These are phyloP conservation scores for Eupristina koningsbergeri DNA, from an alignment of 1,140 invertebrate genomes.

Conservation along the genomic window DNA sequence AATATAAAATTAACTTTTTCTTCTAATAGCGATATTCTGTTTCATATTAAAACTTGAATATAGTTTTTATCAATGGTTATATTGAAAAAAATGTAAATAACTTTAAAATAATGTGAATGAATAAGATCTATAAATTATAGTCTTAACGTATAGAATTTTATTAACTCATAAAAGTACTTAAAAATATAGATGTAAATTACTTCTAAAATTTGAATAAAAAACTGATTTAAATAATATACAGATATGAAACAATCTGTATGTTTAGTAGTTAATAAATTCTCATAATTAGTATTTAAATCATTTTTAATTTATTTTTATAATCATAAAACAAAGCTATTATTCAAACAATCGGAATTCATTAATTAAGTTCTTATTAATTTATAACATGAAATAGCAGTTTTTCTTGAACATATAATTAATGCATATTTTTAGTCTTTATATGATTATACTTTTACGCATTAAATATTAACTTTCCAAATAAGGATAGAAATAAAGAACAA, in stretches of 20 bases:
- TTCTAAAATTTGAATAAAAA: too few relatives aligned
- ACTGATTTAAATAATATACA: too few relatives aligned
- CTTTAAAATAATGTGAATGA: too few relatives aligned
- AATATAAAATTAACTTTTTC: too few relatives aligned
- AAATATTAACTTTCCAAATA: neutral
- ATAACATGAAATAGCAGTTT: neutral
- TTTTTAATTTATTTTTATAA: neutral
- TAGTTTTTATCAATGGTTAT: too few relatives aligned
- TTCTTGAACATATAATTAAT: neutral
- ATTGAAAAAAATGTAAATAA: too few relatives aligned
- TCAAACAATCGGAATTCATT: neutral
- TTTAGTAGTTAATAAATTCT: too few relatives aligned
- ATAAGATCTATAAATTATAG: too few relatives aligned
- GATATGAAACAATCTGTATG: too few relatives aligned
- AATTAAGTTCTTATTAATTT: neutral
- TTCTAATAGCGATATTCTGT: too few relatives aligned
- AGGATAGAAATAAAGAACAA: neutral
- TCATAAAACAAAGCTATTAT: neutral
- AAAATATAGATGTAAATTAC: neutral
- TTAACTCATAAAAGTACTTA: neutral
- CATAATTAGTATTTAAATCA: neutral
- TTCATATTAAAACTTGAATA: too few relatives aligned
- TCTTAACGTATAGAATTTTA: neutral
- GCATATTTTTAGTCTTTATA: neutral
- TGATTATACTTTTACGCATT: neutral